Percentiles rank a stretch among this genome's conserved stretches.
Evolutionary conservation across 2,888 invertebrate genomes (phyloP).

Genomic region (Phasia obesa): DNA sequence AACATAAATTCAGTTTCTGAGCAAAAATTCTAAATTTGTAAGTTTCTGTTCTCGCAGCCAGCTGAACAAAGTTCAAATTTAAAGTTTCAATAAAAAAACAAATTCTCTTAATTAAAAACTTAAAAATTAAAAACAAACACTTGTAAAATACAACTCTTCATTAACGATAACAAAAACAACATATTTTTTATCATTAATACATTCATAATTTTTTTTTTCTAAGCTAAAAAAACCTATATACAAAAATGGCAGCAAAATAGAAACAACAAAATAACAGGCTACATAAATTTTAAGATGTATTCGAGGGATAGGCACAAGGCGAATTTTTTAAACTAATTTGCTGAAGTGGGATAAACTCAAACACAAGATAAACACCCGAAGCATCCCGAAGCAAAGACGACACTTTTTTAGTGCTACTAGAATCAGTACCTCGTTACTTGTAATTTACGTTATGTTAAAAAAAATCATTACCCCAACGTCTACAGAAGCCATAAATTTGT

Average conservation of each 20-base stretch:
- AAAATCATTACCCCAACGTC: no score
- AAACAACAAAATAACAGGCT: conserved; percentile 13
- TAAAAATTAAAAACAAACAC: conserved; percentile 34
- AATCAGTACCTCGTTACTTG: no score
- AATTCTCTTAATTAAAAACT: conserved; percentile 16
- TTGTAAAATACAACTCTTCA: conserved; percentile 61
- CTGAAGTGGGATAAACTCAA: no score
- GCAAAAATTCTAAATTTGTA: no score
- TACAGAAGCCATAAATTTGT: no score
- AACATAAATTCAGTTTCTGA: no score
- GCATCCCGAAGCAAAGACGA: no score
- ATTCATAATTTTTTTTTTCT: conserved; percentile 59
- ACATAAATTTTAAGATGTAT: conserved; percentile 47
- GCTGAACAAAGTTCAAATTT: background rate
- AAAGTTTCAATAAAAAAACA: background rate
- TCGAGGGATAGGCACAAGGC: no score
- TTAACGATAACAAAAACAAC: conserved; percentile 24
- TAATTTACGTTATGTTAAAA: no score
- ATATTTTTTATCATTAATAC: conserved; percentile 53
- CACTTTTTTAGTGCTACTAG: no score
- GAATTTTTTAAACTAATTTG: no score
- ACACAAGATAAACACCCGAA: no score
- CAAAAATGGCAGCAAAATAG: conserved; percentile 57
- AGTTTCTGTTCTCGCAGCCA: background rate
- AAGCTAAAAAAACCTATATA: conserved; percentile 61